phyloP scores from a whole-genome alignment of 1,140 invertebrate species.

The Lycorma delicatula region DNA sequence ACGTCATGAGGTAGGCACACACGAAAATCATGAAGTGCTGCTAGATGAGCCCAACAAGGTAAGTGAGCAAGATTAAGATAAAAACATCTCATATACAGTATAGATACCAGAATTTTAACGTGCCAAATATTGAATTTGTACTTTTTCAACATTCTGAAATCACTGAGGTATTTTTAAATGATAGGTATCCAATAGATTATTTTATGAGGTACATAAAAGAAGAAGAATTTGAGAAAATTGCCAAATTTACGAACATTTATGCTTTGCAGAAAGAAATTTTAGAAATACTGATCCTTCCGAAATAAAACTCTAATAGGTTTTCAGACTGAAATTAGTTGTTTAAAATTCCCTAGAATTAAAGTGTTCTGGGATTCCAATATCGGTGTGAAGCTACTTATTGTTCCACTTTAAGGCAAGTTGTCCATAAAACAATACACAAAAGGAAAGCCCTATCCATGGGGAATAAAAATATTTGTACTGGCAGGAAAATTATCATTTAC shows the following conservation, averaged over 20 bases:
- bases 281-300: conserved; percentile 1
- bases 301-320: conserved; percentile 13
- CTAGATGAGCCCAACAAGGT: too few relatives aligned
- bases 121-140: too few relatives aligned
- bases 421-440: conserved; percentile 23
- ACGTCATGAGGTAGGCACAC: too few relatives aligned
- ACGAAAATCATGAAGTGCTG: too few relatives aligned
- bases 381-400: conserved; percentile 19
- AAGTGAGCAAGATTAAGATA: too few relatives aligned
- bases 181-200: too few relatives aligned
- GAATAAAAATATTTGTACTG: conserved; percentile 27
- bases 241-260: background rate
- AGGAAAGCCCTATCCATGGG: conserved; percentile 16
- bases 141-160: too few relatives aligned
- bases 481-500: conserved; percentile 22
- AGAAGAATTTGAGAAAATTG: background rate
- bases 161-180: too few relatives aligned
- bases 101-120: too few relatives aligned
- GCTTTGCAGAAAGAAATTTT: background rate
- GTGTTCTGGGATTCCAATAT: conserved; percentile 12
- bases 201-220: too few relatives aligned
- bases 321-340: conserved; percentile 9
- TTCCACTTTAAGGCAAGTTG: conserved; percentile 27
- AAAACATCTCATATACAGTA: too few relatives aligned
- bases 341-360: conserved; percentile 7